Percentiles rank a stretch among this genome's conserved stretches.
Evolutionary conservation across 2,113 vertebrate genomes (phyloP).

Genomic region (Proterorhinus semilunaris): DNA sequence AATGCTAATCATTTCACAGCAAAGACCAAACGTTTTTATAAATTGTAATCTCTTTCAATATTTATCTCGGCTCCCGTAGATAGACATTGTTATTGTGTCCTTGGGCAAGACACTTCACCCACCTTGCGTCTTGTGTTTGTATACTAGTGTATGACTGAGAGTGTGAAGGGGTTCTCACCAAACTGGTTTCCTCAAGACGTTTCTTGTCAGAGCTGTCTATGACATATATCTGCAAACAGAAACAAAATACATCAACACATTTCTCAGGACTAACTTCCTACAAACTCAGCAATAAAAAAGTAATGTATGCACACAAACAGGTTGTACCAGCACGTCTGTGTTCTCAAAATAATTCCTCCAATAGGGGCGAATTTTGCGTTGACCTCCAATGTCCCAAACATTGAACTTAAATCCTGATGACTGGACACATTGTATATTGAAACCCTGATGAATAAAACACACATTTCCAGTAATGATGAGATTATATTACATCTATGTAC

Average conservation of each 20-base stretch:
- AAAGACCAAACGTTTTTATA: no score
- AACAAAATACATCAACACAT: constrained; percentile 9
- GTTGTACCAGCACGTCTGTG: constrained; percentile 89
- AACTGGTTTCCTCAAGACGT: constrained; percentile 71
- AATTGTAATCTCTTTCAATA: no score
- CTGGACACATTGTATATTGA: constrained; percentile 94
- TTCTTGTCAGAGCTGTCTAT: constrained; percentile 78
- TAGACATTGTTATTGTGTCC: no score
- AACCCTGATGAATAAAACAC: constrained; percentile 77
- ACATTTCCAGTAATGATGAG: background rate
- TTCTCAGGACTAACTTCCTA: background rate
- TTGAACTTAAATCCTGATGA: constrained; percentile 94
- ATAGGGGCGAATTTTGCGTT: constrained; percentile 93
- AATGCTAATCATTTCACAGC: background rate
- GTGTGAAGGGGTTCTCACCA: constrained; percentile 49
- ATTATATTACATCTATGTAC: no score
- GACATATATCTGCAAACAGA: constrained; percentile 72
- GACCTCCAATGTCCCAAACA: constrained; percentile 95
- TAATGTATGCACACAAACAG: background rate
- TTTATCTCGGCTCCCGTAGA: no score
- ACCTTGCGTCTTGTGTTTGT: no score
- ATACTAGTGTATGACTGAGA: no score
- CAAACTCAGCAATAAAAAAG: background rate
- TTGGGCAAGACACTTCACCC: no score
- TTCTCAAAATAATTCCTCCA: constrained; percentile 98